Evolutionary conservation across 2,888 invertebrate species (phyloP).

Genomic region (Pantelozetes paolii): DNA sequence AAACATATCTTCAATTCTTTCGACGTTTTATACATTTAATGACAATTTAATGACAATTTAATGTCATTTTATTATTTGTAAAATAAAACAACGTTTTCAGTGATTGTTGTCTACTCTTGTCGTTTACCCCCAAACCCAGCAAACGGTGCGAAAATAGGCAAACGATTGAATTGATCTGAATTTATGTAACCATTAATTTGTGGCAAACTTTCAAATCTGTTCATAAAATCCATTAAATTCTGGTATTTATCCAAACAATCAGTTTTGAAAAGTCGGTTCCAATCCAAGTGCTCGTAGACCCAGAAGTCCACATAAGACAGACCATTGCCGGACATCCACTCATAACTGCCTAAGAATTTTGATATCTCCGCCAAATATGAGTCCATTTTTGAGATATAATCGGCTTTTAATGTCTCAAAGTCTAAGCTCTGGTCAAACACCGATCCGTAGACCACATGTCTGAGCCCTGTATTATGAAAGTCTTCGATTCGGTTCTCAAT

Average conservation of each 20-base stretch:
- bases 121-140: neutral
- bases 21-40: neutral
- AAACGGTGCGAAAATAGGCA: neutral
- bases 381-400: neutral
- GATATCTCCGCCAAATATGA: neutral
- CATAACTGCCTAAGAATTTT: slow-evolving; percentile 38
- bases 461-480: neutral
- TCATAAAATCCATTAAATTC: slow-evolving; percentile 16
- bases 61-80: neutral
- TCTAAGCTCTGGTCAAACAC: neutral
- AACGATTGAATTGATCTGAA: neutral
- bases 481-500: neutral
- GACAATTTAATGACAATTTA: neutral
- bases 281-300: slow-evolving; percentile 46
- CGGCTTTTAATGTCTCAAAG: neutral
- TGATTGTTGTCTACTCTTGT: neutral
- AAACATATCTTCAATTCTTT: neutral
- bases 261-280: slow-evolving; percentile 42
- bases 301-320: slow-evolving; percentile 48
- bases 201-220: slow-evolving; percentile 22
- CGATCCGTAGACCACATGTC: neutral
- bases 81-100: neutral
- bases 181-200: neutral
- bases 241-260: neutral
- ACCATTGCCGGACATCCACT: slow-evolving; percentile 45